Base-by-base conservation (phyloP, 2,888 invertebrate species). In the Drosophila fulvimacula region DNA sequence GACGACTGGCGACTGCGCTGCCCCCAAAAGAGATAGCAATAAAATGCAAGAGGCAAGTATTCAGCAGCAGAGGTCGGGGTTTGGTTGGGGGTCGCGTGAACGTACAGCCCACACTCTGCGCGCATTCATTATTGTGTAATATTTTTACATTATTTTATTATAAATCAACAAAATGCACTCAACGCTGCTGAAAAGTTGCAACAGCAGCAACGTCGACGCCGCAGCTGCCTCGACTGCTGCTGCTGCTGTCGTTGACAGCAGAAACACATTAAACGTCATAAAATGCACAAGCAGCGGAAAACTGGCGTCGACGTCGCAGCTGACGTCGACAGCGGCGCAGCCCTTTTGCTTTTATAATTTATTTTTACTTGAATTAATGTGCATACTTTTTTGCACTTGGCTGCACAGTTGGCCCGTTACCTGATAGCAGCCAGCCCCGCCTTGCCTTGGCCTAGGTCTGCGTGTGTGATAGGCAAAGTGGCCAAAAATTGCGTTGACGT, bases 121-220 rank as follows among this genome's bases (percentile, higher is more conserved):
- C 76, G 84, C 81, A 82, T 90, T 88, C 90, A 89, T 89, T 90
- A 89, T 88, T 88, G 88, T 75, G 85, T 89, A 88, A 88, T 90
- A 89, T 88, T 89, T 88, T 88, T 76, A 88, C 82, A 88, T 90
- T 90, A 90, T 89, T 89, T 88, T 90, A 90, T 89, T 90, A 89
- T 89, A 89, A 89, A 89, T 89, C 88, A 89, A 89, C 83, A 80
- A 90, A 88, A 86, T 90, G 88, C 90, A 89, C 86, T 86, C 86
- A 82, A 72, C 85, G 88, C 79, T 69, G 79, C 67, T 69, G 58
- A 66, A 83, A 87, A 83, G 64, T 88, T 82, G 82, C 82, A 85
- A 62, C 62, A 62, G 58, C 65, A 63, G 41, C 62, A 60, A 39
- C 75, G 68, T 24, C 73, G 64, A 48, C 68, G 65, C 38, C 42